These are phyloP conservation scores for Parnassius orleans DNA, from an alignment of 2,888 invertebrate genomes.

Conservation along the genomic window DNA sequence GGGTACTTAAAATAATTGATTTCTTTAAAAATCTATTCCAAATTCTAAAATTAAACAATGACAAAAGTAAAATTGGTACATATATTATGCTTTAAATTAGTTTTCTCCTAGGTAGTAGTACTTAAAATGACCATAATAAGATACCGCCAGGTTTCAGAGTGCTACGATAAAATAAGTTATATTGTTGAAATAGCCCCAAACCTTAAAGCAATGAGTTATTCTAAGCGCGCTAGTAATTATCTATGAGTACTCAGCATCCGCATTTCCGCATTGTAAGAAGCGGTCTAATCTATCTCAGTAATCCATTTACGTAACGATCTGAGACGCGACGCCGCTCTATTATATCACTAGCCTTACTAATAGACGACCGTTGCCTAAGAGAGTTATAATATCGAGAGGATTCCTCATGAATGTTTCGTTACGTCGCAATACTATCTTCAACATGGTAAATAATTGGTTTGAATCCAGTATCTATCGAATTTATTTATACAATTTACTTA, in stretches of 20 bases:
- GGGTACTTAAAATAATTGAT: no score
- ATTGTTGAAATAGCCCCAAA: slow-evolving; percentile 16
- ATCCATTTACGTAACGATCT: slow-evolving; percentile 63
- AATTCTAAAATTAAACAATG: no score
- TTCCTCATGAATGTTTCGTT: slow-evolving; percentile 42
- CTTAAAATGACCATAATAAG: no score
- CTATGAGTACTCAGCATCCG: slow-evolving; percentile 13
- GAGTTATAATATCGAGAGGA: slow-evolving; percentile 49
- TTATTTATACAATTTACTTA: neutral
- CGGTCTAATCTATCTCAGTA: slow-evolving; percentile 43
- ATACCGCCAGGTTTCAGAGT: no score
- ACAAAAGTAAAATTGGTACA: no score
- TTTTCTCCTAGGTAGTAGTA: no score
- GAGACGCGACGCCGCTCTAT: slow-evolving; percentile 42
- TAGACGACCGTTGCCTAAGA: slow-evolving; percentile 51
- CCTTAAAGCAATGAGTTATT: slow-evolving; percentile 22
- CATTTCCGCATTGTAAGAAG: slow-evolving; percentile 26
- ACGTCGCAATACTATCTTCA: slow-evolving; percentile 29
- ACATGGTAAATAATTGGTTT: slow-evolving; percentile 15
- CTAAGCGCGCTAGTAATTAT: slow-evolving; percentile 9
- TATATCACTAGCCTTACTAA: slow-evolving; percentile 50
- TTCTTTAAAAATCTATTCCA: no score
- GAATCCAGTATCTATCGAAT: slow-evolving; percentile 5
- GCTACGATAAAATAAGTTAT: neutral
- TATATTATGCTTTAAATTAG: no score